Evolutionary conservation across 2,888 invertebrate species (phyloP).

Genomic region (Drepana falcataria): DNA sequence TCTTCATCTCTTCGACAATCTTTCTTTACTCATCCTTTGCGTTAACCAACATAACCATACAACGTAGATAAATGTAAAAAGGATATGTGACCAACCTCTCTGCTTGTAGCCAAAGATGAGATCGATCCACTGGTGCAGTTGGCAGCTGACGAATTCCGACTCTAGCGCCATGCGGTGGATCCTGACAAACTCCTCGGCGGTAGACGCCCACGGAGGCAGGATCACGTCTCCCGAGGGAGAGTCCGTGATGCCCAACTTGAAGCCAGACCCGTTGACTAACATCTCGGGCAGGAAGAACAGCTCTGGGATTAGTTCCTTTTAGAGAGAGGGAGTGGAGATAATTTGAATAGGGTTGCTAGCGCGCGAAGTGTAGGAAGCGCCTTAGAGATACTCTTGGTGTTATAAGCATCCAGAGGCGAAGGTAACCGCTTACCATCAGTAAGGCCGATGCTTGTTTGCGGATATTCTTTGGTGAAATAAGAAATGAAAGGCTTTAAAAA

Average conservation of each 20-base stretch:
- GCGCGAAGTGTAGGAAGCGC: too few species aligned
- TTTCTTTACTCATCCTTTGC: too few species aligned
- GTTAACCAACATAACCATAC: too few species aligned
- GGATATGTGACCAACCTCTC: conserved; percentile 84
- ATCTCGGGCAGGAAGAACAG: conserved; percentile 99
- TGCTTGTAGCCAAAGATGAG: conserved; percentile 99
- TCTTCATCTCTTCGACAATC: too few species aligned
- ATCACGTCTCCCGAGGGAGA: conserved; percentile 91
- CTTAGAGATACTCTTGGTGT: too few species aligned
- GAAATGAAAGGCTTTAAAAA: too few species aligned
- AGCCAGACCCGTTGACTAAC: conserved; percentile 91
- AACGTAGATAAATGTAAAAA: too few species aligned
- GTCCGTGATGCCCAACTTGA: conserved; percentile 92
- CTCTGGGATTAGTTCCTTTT: conserved; percentile 97
- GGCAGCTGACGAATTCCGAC: conserved; percentile 99
- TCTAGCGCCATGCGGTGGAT: conserved; percentile 99
- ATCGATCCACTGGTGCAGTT: conserved; percentile 99
- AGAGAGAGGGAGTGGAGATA: conserved; percentile 7
- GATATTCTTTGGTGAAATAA: too few species aligned
- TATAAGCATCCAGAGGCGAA: too few species aligned
- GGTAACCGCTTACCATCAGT: too few species aligned
- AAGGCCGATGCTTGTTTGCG: too few species aligned
- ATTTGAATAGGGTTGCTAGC: too few species aligned
- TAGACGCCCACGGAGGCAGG: conserved; percentile 97
- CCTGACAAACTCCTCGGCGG: conserved; percentile 98